These are phyloP conservation scores for Drosophila ogumai DNA, from an alignment of 1,140 invertebrate species.

Conservation along the genomic window DNA sequence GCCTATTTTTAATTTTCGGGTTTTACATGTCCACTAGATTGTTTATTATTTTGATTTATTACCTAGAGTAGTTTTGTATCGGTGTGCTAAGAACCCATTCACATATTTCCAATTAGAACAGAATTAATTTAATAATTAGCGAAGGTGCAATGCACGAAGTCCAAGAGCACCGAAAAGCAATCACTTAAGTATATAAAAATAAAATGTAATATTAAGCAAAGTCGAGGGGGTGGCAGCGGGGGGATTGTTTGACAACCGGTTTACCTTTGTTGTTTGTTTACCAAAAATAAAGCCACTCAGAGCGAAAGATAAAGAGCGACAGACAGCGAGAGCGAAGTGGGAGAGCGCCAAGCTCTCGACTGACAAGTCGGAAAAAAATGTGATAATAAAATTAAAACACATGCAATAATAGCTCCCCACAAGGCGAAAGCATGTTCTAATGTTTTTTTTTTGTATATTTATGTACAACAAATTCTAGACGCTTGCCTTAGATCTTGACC, in stretches of 20 bases:
- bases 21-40: no score
- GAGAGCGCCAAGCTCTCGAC: slow-evolving; percentile 9
- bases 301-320: slow-evolving; percentile 2
- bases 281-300: slow-evolving; percentile 43
- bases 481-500: slow-evolving; percentile 26
- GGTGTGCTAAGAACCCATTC: slow-evolving; percentile 3
- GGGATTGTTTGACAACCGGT: slow-evolving; percentile 45
- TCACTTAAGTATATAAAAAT: slow-evolving; percentile 33
- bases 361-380: slow-evolving; percentile 37
- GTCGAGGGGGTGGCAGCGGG: slow-evolving; percentile 11
- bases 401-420: slow-evolving; percentile 15
- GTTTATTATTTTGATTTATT: background rate
- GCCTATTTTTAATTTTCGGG: background rate
- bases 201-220: slow-evolving; percentile 21
- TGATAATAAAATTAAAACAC: slow-evolving; percentile 42
- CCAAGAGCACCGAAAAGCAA: slow-evolving; percentile 29
- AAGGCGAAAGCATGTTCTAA: slow-evolving; percentile 41
- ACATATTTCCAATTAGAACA: slow-evolving; percentile 34
- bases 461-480: slow-evolving; percentile 16
- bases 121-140: slow-evolving; percentile 44
- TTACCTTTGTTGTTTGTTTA: slow-evolving; percentile 67
- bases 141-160: slow-evolving; percentile 19
- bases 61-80: background rate
- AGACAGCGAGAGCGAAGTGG: slow-evolving; percentile 3
- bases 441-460: slow-evolving; percentile 8